A percentile compares a stretch with the other conserved stretches of the same genome.
These are phyloP conservation scores for Zosterops pallidus DNA, from an alignment of 2,113 vertebrate genomes.

Conservation along the genomic window DNA sequence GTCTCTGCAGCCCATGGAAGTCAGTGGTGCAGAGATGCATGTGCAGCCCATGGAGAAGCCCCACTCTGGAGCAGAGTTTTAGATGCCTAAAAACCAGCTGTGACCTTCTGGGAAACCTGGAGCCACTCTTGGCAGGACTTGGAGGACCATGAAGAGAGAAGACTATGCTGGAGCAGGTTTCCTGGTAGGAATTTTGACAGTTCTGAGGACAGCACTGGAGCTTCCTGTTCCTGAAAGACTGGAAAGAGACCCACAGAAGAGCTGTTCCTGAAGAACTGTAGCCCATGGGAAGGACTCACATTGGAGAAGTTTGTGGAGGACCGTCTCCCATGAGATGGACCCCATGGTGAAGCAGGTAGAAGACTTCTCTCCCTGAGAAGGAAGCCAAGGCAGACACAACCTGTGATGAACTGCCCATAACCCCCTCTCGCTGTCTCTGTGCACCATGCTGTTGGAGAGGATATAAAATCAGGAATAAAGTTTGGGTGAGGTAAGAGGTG, in stretches of 20 bases:
- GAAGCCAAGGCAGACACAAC: neutral
- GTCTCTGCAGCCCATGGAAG: neutral
- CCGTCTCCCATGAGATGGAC: neutral
- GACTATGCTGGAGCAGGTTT: neutral
- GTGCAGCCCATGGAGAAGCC: neutral
- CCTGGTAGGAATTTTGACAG: neutral
- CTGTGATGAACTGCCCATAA: neutral
- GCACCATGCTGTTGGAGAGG: rapidly evolving
- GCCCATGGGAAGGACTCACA: neutral
- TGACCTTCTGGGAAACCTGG: neutral
- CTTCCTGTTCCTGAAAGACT: neutral
- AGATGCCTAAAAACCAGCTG: neutral
- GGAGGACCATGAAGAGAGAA: neutral
- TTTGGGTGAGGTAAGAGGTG: neutral
- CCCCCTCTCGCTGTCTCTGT: rapidly evolving
- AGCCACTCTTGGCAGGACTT: neutral
- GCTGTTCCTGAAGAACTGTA: neutral
- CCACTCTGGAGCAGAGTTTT: neutral
- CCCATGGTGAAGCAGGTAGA: neutral
- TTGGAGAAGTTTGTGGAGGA: neutral
- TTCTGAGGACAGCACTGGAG: neutral
- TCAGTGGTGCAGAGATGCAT: no score
- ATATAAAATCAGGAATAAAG: neutral
- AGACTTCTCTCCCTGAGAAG: neutral
- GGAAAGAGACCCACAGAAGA: neutral